phyloP scores from a whole-genome alignment of 2,888 invertebrate species.

The Ommatoiulus sabulosus region DNA sequence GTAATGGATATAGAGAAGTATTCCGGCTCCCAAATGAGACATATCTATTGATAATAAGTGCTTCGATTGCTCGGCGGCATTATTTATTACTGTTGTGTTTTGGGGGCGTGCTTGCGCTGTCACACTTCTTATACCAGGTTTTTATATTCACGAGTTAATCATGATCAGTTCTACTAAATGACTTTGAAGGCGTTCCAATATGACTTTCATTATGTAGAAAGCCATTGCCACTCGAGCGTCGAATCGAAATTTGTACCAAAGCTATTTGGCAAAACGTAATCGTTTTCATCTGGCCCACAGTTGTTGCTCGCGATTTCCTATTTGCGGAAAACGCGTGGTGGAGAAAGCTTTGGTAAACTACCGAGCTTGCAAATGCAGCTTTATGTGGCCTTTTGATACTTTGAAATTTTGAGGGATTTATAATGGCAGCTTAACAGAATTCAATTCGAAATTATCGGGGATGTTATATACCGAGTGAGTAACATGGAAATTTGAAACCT shows the following conservation, averaged over 20 bases:
- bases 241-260: slow-evolving; percentile 12
- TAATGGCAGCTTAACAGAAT: too few species aligned
- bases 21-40: slow-evolving; percentile 1
- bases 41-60: neutral
- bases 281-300: neutral
- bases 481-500: too few species aligned
- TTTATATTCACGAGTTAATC: slow-evolving; percentile 36
- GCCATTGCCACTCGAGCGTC: neutral
- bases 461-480: too few species aligned
- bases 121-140: neutral
- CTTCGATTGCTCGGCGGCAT: neutral
- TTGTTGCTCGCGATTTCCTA: slow-evolving; percentile 15
- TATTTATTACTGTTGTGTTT: neutral
- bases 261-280: slow-evolving; percentile 34
- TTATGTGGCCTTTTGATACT: neutral
- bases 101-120: neutral
- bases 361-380: neutral
- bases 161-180: slow-evolving; percentile 17
- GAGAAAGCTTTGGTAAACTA: neutral
- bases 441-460: too few species aligned
- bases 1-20: neutral
- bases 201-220: slow-evolving; percentile 29
- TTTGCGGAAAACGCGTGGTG: neutral
- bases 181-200: neutral
- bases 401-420: neutral